Evolutionary conservation across 2,888 invertebrate species (phyloP), one percentile per base, ranked within the genome.

Genomic region (Pseudococcus viburni): DNA sequence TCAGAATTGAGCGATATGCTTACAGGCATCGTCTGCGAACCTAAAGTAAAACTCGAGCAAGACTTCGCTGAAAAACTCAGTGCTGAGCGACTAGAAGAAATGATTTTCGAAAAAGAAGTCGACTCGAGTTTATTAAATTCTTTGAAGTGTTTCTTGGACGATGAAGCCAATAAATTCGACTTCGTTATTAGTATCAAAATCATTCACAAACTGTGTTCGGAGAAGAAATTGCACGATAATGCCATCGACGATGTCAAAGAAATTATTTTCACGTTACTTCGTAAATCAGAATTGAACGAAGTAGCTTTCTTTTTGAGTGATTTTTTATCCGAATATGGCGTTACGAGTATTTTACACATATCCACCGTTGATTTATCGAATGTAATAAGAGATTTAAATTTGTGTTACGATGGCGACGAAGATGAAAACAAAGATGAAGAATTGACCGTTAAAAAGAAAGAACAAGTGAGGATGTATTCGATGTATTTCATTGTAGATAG

Each of bases 151-250:
- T 84, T 84, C 5, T 8, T 84, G 33, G 55, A 55, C 8, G 84
- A 84, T 19, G 84, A 55, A 33, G 17, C 2, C 4, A 55, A 51
- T 55, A 11, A 0, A 33, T 59, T 84, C 9, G 84, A 84, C 26
- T 84, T 84, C 12, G 55, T 55, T 12, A 55, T 59, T 8, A 55
- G 19, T 84, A 84, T 55, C 8, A 84, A 51, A 51, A 46, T 84
- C 1, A 84, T 84, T 55, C 55, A 84, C 22, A 84, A 84, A 33
- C 55, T 84, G 55, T 55, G 84, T 55, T 55, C 84, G 33, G 55
- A 83, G 19, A 83, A 83, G 19, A 83, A 46, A 19, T 46, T 46
- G 15, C 39, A 46, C 11, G 80, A 83, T 7, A 83, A 2, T n/a
- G 26, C 17, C 26, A 1, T 19, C n/a, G 55, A 84, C 0, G 84